Percentiles rank a stretch among this genome's conserved stretches.
Conservation (phyloP, 2,797 vertebrate species). For the Pogoniulus pusillus region DNA sequence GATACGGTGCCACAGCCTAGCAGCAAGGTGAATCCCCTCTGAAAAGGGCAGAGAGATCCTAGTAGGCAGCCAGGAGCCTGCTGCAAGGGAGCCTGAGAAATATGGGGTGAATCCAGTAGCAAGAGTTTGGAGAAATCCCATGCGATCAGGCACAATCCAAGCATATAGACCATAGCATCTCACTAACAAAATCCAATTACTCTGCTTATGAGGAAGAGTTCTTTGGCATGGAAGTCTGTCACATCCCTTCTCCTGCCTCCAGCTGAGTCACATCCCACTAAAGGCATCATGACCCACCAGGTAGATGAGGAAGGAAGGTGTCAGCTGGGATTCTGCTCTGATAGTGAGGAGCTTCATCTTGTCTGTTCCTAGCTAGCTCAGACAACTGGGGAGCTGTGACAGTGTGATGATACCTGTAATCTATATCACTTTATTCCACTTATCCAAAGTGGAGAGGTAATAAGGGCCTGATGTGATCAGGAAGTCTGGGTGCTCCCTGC, state of each 20-base stretch:
- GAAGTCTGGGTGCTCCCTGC: neutral
- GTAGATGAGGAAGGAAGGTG: neutral
- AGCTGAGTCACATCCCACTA: neutral
- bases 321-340: neutral
- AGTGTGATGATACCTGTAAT: neutral
- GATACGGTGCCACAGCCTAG: slow-evolving; percentile 84
- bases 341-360: neutral
- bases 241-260: neutral
- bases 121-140: neutral
- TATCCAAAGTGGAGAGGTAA: neutral
- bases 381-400: neutral
- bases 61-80: neutral
- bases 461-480: neutral
- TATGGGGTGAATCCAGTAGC: neutral
- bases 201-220: neutral
- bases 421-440: neutral
- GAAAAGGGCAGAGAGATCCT: neutral
- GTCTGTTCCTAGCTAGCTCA: neutral
- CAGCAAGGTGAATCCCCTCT: slow-evolving; percentile 83
- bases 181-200: neutral
- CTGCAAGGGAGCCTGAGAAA: neutral
- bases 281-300: neutral
- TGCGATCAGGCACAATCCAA: neutral
- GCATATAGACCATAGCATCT: neutral
- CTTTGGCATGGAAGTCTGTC: neutral